These are phyloP conservation scores for Laothoe populi DNA, from an alignment of 2,888 invertebrate species.

Conservation along the genomic window DNA sequence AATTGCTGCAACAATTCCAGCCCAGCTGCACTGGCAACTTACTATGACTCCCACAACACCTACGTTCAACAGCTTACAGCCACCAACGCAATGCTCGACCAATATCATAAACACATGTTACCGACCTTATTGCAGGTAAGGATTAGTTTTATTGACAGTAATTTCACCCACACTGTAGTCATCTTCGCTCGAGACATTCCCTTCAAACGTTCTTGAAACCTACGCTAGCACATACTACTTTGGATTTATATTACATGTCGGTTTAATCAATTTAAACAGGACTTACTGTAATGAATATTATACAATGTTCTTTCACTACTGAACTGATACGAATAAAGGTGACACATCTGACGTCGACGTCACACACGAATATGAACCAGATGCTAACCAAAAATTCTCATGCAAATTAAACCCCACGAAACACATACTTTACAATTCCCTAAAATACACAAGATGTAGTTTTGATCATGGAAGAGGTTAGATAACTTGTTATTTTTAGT, in stretches of 20 bases:
- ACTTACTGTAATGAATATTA: constrained; percentile 1
- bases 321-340: constrained; percentile 5
- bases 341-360: background rate
- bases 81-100: constrained; percentile 96
- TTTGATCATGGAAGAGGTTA: background rate
- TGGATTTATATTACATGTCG: no score
- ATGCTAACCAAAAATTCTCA: background rate
- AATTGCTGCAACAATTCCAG: constrained; percentile 90
- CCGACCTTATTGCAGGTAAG: constrained; percentile 93
- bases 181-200: no score
- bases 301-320: background rate
- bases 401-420: background rate
- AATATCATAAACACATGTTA: constrained; percentile 93
- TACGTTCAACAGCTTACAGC: constrained; percentile 97
- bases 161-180: no score
- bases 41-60: constrained; percentile 96
- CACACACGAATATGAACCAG: background rate
- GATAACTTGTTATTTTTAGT: no score
- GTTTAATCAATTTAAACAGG: constrained; percentile 19
- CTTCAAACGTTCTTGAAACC: no score
- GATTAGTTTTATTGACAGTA: background rate
- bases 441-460: background rate
- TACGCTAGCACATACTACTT: no score
- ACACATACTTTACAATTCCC: background rate
- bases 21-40: constrained; percentile 89